Percentiles rank a stretch among this genome's conserved stretches.
phyloP scores from a whole-genome alignment of 2,113 vertebrate genomes.

The Nymphicus hollandicus region DNA sequence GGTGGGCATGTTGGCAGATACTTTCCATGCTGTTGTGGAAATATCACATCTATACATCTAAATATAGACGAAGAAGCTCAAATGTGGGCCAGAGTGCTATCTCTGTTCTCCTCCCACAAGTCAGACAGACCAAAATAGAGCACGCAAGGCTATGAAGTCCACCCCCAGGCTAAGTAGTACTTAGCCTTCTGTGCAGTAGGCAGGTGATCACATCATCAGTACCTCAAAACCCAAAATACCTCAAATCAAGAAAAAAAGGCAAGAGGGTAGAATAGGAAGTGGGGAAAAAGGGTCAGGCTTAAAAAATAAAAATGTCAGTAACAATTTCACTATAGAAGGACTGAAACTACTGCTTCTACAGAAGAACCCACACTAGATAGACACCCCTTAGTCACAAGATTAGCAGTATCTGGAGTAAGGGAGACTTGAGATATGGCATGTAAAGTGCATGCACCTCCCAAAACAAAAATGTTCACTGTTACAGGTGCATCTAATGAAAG shows the following conservation, averaged over 20 bases:
- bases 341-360: neutral
- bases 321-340: neutral
- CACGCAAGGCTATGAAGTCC: neutral
- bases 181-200: neutral
- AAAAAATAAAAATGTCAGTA: neutral
- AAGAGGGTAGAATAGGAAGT: neutral
- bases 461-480: neutral
- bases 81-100: neutral
- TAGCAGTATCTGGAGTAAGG: neutral
- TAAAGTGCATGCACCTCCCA: neutral
- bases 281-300: neutral
- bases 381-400: neutral
- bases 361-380: neutral
- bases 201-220: neutral
- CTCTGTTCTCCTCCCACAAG: neutral
- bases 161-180: neutral
- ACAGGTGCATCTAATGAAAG: neutral
- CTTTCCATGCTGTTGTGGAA: neutral
- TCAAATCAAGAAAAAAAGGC: neutral
- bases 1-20: neutral
- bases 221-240: neutral
- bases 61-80: neutral
- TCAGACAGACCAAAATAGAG: neutral
- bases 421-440: neutral
- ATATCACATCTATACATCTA: neutral